These are phyloP conservation scores for Scomber japonicus DNA, from an alignment of 2,113 vertebrate genomes.

Conservation along the genomic window DNA sequence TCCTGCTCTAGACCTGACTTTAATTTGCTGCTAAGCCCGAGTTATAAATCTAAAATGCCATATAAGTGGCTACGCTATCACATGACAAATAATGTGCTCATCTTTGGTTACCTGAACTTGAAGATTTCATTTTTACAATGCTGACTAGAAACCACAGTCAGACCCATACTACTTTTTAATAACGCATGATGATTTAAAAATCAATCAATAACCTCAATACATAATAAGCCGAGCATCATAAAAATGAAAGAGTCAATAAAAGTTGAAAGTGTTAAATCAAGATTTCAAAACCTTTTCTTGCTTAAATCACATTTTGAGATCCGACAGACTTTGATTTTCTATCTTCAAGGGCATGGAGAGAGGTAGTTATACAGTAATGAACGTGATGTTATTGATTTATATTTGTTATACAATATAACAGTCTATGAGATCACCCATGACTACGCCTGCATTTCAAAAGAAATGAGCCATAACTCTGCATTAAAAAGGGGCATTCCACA, in stretches of 20 bases:
- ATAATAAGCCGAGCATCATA: background rate
- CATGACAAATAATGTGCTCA: conserved; percentile 51
- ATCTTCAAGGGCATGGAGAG: background rate
- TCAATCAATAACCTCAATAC: conserved; percentile 42
- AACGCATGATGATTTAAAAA: conserved; percentile 38
- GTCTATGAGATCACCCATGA: background rate
- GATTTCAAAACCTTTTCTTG: background rate
- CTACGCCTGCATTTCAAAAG: background rate
- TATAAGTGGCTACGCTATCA: conserved; percentile 19
- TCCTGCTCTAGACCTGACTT: conserved; percentile 55
- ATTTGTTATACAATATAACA: background rate
- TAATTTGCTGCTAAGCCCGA: conserved; percentile 55
- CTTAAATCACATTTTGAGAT: background rate
- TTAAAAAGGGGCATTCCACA: conserved; percentile 1
- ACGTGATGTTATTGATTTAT: too few relatives aligned
- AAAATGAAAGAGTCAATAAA: conserved; percentile 51
- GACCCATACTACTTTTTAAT: conserved; percentile 36
- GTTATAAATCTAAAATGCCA: conserved; percentile 57
- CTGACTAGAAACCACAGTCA: conserved; percentile 5
- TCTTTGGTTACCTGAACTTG: conserved; percentile 38
- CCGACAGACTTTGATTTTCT: background rate
- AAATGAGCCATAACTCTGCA: background rate
- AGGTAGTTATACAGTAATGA: background rate
- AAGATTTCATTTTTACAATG: conserved; percentile 16
- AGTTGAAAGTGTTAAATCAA: conserved; percentile 52